Evolutionary conservation across 1,140 invertebrate genomes (phyloP).

Genomic region (Aleiodes sp.): DNA sequence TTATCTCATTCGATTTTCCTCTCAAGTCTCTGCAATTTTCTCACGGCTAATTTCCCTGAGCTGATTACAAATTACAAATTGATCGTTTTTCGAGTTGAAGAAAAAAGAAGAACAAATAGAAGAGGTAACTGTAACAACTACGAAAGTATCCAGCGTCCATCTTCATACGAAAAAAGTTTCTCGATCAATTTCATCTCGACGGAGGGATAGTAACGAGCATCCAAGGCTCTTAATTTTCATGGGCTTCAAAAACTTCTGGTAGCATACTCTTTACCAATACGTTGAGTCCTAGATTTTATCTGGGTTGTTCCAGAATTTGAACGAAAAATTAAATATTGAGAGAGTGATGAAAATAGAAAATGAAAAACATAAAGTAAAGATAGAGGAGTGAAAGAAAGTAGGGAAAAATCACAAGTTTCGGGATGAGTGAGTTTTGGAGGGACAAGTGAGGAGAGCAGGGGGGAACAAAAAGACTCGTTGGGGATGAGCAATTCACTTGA

Average conservation of each 20-base stretch:
- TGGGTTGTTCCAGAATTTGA: neutral
- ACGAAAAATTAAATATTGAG: neutral
- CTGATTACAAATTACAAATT: constrained; percentile 29
- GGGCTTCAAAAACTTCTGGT: neutral
- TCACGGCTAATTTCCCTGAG: constrained; percentile 22
- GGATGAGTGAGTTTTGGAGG: neutral
- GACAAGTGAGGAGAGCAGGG: constrained; percentile 37
- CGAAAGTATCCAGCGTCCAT: constrained; percentile 9
- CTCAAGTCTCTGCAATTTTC: neutral
- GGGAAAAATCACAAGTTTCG: neutral
- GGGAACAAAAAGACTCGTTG: constrained; percentile 42
- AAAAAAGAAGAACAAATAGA: constrained; percentile 24
- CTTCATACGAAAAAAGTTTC: constrained; percentile 4
- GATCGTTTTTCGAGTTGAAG: constrained; percentile 22
- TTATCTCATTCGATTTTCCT: neutral
- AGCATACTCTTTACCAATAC: neutral
- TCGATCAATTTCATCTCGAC: constrained; percentile 27
- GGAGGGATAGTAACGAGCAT: neutral
- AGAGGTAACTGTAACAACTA: neutral
- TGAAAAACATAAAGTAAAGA: neutral
- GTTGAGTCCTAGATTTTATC: constrained; percentile 5
- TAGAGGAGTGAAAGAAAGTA: neutral
- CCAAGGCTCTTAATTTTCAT: constrained; percentile 10
- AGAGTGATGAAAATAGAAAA: neutral
- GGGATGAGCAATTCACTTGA: constrained; percentile 57